Evolutionary conservation across 2,797 vertebrate species (phyloP), one percentile per base, ranked within the genome.

Genomic region (Galaxias olidus): DNA sequence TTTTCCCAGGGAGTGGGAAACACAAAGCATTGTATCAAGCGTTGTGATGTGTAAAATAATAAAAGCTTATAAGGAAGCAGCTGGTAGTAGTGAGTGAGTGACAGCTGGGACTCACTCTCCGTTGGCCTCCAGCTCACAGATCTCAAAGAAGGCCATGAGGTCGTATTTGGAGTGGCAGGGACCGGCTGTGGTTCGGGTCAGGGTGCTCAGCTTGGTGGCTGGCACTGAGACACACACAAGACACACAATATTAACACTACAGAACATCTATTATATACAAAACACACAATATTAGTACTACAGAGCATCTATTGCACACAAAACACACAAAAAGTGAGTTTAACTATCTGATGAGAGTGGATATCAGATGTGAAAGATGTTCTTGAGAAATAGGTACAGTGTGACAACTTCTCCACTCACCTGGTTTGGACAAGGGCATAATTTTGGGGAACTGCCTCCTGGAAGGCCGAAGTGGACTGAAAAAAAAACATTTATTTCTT

Each of bases 361-460:
- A 30, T 30, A 30, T 30, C 30, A 6, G 30, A 30, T 3, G 30
- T 6, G 30, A 30, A 6, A 6, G 6, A 30, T 30, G 30, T 30
- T 30, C 6, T 30, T 2, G 30, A 30, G n/a, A n/a, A n/a, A n/a
- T n/a, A n/a, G n/a, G n/a, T n/a, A n/a, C n/a, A n/a, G 30, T 30
- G 30, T 30, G 6, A 30, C 6, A 30, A 30, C 30, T 30, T 3
- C 30, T 30, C n/a, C n/a, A 3, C 87, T 84, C 74, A 98, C 98
- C 98, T 95, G 97, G 97, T 88, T 99, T 99, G 76, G 97, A 98
- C 70, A 99, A 87, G 0, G 98, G 98, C 96, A 99, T 98, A 77
- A 98, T 94, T 0, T 95, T 91, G 0, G 97, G 97, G 63, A 98
- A 97, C 69, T 98, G 96, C 63, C 96, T 94, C 68, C 97, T 94